Percentiles rank a stretch among this genome's conserved stretches.
These are phyloP conservation scores for Drosophila guanche DNA, from an alignment of 1,140 invertebrate genomes.

Conservation along the genomic window DNA sequence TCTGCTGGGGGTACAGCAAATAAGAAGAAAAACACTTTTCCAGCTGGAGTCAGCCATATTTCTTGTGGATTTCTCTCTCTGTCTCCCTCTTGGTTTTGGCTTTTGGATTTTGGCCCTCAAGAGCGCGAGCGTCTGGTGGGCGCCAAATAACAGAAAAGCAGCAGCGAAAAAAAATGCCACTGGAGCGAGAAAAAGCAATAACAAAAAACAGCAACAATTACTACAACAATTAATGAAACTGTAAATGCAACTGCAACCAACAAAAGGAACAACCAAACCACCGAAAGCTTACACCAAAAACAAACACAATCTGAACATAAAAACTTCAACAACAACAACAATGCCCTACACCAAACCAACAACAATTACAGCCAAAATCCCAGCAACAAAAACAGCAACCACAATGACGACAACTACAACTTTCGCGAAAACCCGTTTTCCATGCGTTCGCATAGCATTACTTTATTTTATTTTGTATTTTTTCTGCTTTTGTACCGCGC, in stretches of 20 bases:
- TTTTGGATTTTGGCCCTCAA: conserved; percentile 15
- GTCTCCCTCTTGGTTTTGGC: not conserved
- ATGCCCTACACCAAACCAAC: not conserved
- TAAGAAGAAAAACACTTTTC: conserved; percentile 36
- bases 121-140: conserved; percentile 11
- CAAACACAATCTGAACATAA: too few species aligned
- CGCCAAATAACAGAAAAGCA: conserved; percentile 14
- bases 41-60: conserved; percentile 32
- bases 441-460: conserved; percentile 73
- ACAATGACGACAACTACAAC: conserved; percentile 76
- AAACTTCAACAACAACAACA: too few species aligned
- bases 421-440: conserved; percentile 81
- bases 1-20: conserved; percentile 5
- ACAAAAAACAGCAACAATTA: conserved; percentile 11
- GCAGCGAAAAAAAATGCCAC: conserved; percentile 12
- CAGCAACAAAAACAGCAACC: conserved; percentile 27
- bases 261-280: too few species aligned
- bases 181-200: conserved; percentile 25
- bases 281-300: too few species aligned
- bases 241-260: conserved; percentile 1
- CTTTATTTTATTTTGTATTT: conserved; percentile 26
- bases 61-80: conserved; percentile 24
- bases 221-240: conserved; percentile 6
- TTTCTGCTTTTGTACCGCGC: conserved; percentile 44
- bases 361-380: conserved; percentile 3